A percentile compares a stretch with the other conserved stretches of the same genome.
Conservation (phyloP, 1,140 invertebrate genomes). For the Manduca sexta region DNA sequence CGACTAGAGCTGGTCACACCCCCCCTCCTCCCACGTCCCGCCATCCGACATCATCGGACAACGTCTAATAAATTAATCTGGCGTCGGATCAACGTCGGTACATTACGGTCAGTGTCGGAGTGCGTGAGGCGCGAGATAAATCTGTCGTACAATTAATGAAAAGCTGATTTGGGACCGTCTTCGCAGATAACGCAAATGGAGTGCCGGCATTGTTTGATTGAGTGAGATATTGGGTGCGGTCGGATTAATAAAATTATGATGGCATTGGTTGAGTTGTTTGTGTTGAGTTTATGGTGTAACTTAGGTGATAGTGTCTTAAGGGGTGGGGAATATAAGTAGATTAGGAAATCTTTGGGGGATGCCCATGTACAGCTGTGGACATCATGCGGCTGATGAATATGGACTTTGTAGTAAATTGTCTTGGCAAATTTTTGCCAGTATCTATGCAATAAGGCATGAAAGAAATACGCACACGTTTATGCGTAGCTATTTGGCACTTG, state of each 20-base stretch:
- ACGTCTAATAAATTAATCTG: conserved; percentile 46
- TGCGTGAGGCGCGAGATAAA: conserved; percentile 27
- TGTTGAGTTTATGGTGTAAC: no score
- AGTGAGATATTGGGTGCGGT: conserved; percentile 24
- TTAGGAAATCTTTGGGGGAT: no score
- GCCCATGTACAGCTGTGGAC: no score
- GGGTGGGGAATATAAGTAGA: no score
- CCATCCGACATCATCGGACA: conserved; percentile 13
- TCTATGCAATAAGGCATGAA: no score
- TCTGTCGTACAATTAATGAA: conserved; percentile 47
- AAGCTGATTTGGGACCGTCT: conserved; percentile 44
- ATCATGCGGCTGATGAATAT: no score
- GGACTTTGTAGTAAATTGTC: no score
- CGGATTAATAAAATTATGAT: conserved; percentile 3
- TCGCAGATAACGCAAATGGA: conserved; percentile 28
- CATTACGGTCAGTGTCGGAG: conserved; percentile 28
- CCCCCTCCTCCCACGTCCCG: conserved; percentile 11
- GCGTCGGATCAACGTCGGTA: conserved; percentile 39
- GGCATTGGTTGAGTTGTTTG: background rate
- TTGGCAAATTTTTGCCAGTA: no score
- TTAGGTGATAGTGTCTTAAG: no score
- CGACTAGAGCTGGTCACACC: conserved; percentile 4
- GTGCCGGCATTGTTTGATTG: conserved; percentile 24
- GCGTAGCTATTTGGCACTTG: no score
- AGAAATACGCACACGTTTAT: no score